Base-by-base conservation (phyloP, 2,888 invertebrate genomes). In the Trissonchulus sp. region DNA sequence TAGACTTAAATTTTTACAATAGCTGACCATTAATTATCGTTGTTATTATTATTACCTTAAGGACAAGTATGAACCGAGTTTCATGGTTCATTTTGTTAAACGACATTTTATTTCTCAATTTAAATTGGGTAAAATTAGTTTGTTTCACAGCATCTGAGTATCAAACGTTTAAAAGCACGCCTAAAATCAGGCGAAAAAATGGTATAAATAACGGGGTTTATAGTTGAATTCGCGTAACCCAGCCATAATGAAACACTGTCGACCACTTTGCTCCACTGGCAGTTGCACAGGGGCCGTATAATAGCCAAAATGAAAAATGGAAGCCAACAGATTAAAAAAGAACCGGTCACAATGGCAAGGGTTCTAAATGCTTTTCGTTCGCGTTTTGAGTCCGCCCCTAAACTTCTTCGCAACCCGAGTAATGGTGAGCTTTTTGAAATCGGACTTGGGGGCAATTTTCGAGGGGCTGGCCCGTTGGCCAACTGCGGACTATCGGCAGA, bases 301-400 rank as follows among this genome's bases (percentile, higher is more conserved):
- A 94, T 87, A 0, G 94, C 93, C 86, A 93, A 89, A 73, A 94
- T 89, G 87, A 96, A 95, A 88, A 96, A 96, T 18, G 96, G 95
- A 79, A 94, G 88, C 95, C 95, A 95, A 84, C 94, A 95, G 80
- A 92, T 89, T 76, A 95, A 92, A 85, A 95, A 96, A 37, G 93
- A 84, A 72, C 94, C 94, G n/a, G 97, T 98, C 81, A 98, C 97
- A 80, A 96, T 95, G 73, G 94, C 95, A 81, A 96, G 87, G 8
- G 95, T 96, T 87, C 95, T 93, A 68, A 94, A 94, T 18, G 96
- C 95, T 86, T 95, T 95, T 76, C 93, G 88, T 85, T 95, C 95
- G 68, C 95, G 89, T 84, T 94, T 93, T 36, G 81, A 80, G 76
- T 85, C 85, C 8, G 48, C 48, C 48, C 48, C 48, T n/a, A n/a